These are phyloP conservation scores for Pseudoips prasinana DNA, from an alignment of 2,888 invertebrate species.

Conservation along the genomic window DNA sequence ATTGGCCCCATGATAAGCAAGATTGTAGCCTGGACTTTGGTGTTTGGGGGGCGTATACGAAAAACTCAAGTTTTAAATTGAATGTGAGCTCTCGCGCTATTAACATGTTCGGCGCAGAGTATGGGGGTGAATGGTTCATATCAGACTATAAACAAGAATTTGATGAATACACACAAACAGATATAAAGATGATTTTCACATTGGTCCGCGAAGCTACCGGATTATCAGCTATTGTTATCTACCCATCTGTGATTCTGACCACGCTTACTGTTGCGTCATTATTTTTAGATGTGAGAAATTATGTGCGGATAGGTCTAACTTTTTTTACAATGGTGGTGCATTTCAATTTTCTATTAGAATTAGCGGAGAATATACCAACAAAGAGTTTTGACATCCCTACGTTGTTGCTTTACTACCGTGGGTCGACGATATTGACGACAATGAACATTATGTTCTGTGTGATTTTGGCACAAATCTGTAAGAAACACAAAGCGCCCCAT, in stretches of 20 bases:
- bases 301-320: constrained; percentile 32
- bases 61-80: constrained; percentile 17
- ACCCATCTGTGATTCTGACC: constrained; percentile 40
- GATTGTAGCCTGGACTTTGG: constrained; percentile 37
- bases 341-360: constrained; percentile 31
- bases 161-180: constrained; percentile 17
- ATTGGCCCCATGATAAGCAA: constrained; percentile 49
- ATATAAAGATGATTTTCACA: constrained; percentile 38
- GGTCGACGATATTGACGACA: constrained; percentile 38
- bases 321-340: constrained; percentile 45
- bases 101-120: constrained; percentile 28
- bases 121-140: constrained; percentile 48
- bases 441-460: constrained; percentile 34
- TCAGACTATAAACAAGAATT: constrained; percentile 33
- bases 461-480: constrained; percentile 30
- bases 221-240: constrained; percentile 38
- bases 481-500: constrained; percentile 18
- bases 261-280: constrained; percentile 34
- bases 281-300: constrained; percentile 35
- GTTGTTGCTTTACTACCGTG: constrained; percentile 42
- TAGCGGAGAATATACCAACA: constrained; percentile 37
- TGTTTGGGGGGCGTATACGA: background rate
- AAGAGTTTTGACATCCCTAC: constrained; percentile 35
- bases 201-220: constrained; percentile 44
- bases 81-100: constrained; percentile 23